Percentiles rank a stretch among this genome's conserved stretches.
phyloP scores from a whole-genome alignment of 2,113 vertebrate species.

The Propithecus coquereli region DNA sequence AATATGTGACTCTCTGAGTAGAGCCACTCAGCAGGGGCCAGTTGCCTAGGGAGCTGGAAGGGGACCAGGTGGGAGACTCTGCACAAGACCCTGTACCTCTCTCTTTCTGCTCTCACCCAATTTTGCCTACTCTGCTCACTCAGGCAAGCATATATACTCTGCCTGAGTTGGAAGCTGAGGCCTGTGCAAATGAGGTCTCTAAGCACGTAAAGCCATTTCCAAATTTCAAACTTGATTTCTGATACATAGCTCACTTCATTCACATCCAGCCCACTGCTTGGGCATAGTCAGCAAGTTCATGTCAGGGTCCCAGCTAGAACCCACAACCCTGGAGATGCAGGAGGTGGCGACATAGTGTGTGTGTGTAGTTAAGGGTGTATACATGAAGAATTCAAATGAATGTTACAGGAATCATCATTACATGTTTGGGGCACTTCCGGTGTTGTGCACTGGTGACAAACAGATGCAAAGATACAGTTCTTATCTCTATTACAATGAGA shows the following conservation, averaged over 20 bases:
- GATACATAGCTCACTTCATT: background rate
- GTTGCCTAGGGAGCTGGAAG: background rate
- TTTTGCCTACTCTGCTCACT: background rate
- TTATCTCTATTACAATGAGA: background rate
- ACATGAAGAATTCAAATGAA: background rate
- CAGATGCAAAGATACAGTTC: background rate
- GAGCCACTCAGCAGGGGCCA: background rate
- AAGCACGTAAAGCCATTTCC: background rate
- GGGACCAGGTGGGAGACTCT: background rate
- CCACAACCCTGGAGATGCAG: background rate
- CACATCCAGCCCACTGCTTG: background rate
- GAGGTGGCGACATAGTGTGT: background rate
- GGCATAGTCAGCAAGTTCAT: background rate
- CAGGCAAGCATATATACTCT: background rate
- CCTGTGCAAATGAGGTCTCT: background rate
- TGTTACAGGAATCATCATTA: background rate
- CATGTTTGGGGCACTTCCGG: background rate
- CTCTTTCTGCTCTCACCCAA: background rate
- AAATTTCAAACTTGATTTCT: constrained; percentile 10
- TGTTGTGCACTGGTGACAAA: background rate
- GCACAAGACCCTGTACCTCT: background rate
- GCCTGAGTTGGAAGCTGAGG: background rate
- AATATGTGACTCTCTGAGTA: background rate
- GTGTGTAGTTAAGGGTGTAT: background rate
- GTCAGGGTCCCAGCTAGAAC: background rate